Conservation (phyloP, 1,140 invertebrate genomes). For the Danaus melanippus region DNA sequence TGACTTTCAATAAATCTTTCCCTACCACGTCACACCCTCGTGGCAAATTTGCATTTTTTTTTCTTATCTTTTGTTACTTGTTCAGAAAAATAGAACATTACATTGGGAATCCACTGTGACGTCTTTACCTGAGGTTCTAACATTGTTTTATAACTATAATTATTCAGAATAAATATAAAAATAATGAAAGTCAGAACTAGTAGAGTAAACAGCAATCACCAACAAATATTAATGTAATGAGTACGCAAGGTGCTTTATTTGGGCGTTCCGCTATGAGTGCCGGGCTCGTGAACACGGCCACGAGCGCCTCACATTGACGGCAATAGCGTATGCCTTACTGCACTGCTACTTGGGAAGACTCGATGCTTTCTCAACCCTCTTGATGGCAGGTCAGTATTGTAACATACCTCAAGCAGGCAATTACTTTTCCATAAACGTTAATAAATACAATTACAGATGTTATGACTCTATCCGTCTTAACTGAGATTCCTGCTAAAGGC, state of each 20-base stretch:
- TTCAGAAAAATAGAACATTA: neutral
- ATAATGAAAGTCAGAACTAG: no score
- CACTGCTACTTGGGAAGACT: slow-evolving; percentile 37
- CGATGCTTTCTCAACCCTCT: slow-evolving; percentile 22
- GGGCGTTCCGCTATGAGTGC: slow-evolving; percentile 52
- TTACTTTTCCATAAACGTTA: neutral
- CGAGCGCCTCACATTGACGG: slow-evolving; percentile 38
- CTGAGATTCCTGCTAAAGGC: slow-evolving; percentile 37
- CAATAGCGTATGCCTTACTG: slow-evolving; percentile 32
- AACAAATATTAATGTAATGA: no score
- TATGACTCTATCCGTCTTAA: slow-evolving; percentile 39
- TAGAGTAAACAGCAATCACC: no score
- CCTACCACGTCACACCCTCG: no score
- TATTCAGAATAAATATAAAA: no score
- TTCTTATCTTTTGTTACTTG: neutral
- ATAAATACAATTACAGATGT: slow-evolving; percentile 34
- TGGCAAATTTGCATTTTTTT: no score
- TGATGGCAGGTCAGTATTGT: slow-evolving; percentile 41
- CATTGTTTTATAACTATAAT: no score
- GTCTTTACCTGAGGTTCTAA: neutral
- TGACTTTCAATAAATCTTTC: no score
- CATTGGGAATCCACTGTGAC: neutral
- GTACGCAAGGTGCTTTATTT: slow-evolving; percentile 43
- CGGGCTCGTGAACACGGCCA: slow-evolving; percentile 37
- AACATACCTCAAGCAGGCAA: no score